phyloP scores from a whole-genome alignment of 2,113 vertebrate species.

The Tachycineta bicolor region DNA sequence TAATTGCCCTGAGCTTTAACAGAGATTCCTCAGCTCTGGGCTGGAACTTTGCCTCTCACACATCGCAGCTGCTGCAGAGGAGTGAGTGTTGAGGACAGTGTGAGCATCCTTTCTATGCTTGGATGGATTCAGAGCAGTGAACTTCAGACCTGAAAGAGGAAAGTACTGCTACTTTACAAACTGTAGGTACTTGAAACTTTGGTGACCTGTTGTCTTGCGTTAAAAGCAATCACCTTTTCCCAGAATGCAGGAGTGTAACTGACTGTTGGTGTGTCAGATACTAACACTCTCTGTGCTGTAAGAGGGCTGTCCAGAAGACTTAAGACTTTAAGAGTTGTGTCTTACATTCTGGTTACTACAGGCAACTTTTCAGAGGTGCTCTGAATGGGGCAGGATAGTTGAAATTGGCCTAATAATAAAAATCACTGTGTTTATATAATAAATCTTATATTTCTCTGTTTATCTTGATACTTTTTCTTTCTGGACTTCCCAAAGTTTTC shows the following conservation, averaged over 20 bases:
- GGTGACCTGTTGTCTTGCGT: background rate
- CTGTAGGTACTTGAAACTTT: no score
- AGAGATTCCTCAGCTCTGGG: background rate
- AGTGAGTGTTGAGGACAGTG: background rate
- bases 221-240: background rate
- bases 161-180: background rate
- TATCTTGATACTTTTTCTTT: background rate
- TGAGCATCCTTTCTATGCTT: background rate
- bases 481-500: background rate
- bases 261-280: background rate
- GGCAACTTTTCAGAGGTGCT: background rate
- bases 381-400: background rate
- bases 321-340: background rate
- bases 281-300: background rate
- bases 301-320: background rate
- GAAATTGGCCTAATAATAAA: background rate
- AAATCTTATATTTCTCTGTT: background rate
- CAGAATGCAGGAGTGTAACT: background rate
- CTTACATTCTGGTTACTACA: background rate
- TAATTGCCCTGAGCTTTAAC: background rate
- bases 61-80: background rate
- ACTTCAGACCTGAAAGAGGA: rapidly evolving
- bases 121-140: background rate
- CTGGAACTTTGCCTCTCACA: background rate
- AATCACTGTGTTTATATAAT: background rate